A percentile compares a stretch with the other conserved stretches of the same genome.
Evolutionary conservation across 2,113 vertebrate species (phyloP).

Genomic region (Falcunculus frontatus): DNA sequence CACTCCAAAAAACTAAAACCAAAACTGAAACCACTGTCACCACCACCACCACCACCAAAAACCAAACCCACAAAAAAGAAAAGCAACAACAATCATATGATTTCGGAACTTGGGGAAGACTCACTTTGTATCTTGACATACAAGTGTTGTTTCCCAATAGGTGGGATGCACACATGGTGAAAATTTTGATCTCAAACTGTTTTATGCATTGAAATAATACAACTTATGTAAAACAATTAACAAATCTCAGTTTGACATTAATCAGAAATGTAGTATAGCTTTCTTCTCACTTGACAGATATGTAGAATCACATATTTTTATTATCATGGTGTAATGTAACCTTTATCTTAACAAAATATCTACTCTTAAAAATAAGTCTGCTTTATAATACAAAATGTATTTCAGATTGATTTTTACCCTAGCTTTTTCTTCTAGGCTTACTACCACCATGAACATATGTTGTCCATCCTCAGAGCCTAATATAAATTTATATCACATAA

Average conservation of each 20-base stretch:
- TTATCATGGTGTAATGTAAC: background rate
- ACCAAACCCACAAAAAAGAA: background rate
- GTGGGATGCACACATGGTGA: background rate
- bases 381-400: background rate
- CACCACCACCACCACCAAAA: background rate
- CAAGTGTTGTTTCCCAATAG: background rate
- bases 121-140: background rate
- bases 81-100: background rate
- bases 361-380: background rate
- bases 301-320: background rate
- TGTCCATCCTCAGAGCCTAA: background rate
- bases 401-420: background rate
- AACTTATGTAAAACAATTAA: background rate
- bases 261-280: background rate
- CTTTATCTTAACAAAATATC: background rate
- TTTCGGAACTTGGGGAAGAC: background rate
- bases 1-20: background rate
- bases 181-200: background rate
- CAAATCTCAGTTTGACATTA: background rate
- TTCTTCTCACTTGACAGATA: background rate
- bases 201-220: background rate
- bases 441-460: background rate
- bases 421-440: background rate
- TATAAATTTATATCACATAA: background rate
- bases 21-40: background rate